Evolutionary conservation across 2,797 vertebrate species (phyloP).

Genomic region (Sylvia borin): DNA sequence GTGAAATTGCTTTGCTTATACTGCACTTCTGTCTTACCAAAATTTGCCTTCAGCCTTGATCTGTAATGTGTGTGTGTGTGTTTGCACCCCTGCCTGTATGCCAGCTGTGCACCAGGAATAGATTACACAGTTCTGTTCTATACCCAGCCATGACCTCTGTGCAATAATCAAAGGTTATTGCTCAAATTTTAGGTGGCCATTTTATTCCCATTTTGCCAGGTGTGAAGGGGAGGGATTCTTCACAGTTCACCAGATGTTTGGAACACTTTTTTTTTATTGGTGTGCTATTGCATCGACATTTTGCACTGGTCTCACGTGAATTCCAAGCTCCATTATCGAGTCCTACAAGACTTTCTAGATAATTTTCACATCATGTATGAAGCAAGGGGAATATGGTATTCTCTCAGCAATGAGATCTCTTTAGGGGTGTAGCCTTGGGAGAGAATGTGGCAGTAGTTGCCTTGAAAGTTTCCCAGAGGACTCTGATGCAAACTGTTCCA

Average conservation of each 20-base stretch:
- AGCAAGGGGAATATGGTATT: neutral
- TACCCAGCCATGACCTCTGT: neutral
- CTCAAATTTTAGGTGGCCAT: neutral
- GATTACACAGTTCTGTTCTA: neutral
- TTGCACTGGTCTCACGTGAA: neutral
- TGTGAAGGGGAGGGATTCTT: neutral
- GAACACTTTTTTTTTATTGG: neutral
- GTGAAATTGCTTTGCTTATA: neutral
- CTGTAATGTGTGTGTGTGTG: neutral
- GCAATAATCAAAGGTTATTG: neutral
- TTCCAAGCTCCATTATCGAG: neutral
- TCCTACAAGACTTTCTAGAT: neutral
- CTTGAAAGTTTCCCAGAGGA: neutral
- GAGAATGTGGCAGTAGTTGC: neutral
- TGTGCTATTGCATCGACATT: neutral
- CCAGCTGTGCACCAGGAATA: neutral
- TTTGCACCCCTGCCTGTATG: neutral
- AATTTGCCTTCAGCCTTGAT: neutral
- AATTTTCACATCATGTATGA: neutral
- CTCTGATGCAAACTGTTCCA: neutral
- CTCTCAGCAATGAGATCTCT: neutral
- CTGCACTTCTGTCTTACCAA: neutral
- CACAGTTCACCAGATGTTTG: neutral
- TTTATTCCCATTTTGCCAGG: neutral
- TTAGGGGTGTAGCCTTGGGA: neutral